A percentile compares a stretch with the other conserved stretches of the same genome.
Evolutionary conservation across 2,797 vertebrate species (phyloP).

Genomic region (Myiothlypis chrysogaster): DNA sequence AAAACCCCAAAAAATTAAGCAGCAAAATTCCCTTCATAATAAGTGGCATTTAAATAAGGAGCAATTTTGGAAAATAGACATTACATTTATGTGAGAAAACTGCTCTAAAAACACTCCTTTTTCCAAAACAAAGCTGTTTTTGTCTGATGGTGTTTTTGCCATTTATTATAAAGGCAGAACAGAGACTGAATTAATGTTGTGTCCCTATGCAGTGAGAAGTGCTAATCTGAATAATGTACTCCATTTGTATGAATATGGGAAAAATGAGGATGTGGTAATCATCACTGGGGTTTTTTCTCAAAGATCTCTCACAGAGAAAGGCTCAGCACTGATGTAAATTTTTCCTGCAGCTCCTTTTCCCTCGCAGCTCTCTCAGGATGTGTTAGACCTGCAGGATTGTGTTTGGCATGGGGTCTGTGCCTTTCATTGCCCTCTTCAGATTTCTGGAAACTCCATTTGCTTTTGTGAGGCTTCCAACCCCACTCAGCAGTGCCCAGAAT

Average conservation of each 20-base stretch:
- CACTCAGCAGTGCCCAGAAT: neutral
- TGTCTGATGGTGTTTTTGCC: neutral
- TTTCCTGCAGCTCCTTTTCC: neutral
- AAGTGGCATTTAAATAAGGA: constrained; percentile 9
- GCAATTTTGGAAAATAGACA: neutral
- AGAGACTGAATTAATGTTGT: neutral
- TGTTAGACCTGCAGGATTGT: neutral
- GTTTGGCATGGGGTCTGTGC: neutral
- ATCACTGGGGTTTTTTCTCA: neutral
- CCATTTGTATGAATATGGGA: neutral
- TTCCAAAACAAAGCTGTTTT: constrained; percentile 14
- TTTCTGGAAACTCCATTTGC: neutral
- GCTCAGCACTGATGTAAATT: neutral
- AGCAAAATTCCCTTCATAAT: neutral
- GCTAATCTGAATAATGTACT: constrained; percentile 16
- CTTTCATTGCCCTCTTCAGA: neutral
- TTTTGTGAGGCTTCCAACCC: neutral
- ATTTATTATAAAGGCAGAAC: constrained; percentile 10
- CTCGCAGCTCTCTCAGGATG: neutral
- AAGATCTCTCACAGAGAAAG: neutral
- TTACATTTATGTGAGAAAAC: neutral
- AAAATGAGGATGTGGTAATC: neutral
- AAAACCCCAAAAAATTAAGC: neutral
- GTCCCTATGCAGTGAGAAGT: constrained; percentile 6
- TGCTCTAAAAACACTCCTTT: neutral